Evolutionary conservation across 2,113 vertebrate species (phyloP).

Genomic region (Colistium nudipinnis): DNA sequence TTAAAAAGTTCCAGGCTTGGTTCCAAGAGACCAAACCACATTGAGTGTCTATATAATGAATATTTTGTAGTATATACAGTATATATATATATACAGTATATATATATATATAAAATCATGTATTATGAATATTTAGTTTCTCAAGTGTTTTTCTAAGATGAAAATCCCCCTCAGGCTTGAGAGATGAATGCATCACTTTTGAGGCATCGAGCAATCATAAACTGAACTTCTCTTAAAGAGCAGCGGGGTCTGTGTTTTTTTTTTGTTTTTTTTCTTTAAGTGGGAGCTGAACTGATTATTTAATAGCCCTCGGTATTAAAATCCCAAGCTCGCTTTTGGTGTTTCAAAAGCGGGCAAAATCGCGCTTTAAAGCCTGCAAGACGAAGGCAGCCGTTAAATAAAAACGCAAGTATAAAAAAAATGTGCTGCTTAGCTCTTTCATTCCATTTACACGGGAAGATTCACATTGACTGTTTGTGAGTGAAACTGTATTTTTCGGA

Average conservation of each 20-base stretch:
- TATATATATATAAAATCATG: background rate
- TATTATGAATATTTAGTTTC: background rate
- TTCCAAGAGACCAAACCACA: background rate
- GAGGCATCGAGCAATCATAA: too few species aligned
- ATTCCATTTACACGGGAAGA: conserved; percentile 6
- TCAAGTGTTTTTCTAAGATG: background rate
- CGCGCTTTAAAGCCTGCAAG: background rate
- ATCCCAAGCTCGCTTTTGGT: conserved; percentile 14
- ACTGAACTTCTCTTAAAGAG: too few species aligned
- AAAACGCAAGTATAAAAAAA: background rate
- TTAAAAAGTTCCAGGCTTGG: too few species aligned
- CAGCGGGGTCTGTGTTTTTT: too few species aligned
- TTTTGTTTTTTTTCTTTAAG: background rate
- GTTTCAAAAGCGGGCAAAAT: conserved; percentile 2
- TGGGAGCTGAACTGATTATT: background rate
- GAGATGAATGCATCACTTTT: background rate
- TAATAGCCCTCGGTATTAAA: background rate
- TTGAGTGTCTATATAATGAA: background rate
- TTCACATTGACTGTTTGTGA: conserved; percentile 12
- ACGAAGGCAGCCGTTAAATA: background rate
- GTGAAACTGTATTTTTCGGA: background rate
- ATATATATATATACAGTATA: background rate
- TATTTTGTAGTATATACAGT: background rate
- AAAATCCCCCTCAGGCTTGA: background rate
- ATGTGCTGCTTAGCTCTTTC: conserved; percentile 5